Evolutionary conservation across 2,888 invertebrate species (phyloP).

Genomic region (Gisinianus flammeolus): DNA sequence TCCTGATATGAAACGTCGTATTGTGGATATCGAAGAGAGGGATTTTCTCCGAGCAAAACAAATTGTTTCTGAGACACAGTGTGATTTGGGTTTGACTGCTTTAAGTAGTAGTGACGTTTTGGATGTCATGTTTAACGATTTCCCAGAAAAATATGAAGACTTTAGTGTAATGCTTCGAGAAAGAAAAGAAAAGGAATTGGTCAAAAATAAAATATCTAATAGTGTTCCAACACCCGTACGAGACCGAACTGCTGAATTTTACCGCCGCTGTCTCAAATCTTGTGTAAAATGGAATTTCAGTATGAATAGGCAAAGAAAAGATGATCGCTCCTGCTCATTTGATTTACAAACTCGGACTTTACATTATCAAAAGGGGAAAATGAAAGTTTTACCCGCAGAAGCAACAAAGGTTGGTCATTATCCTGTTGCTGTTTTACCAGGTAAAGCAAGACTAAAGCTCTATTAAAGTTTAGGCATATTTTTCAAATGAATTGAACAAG

Average conservation of each 20-base stretch:
- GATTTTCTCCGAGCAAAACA: conserved; percentile 83
- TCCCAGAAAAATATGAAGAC: conserved; percentile 93
- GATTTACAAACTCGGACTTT: conserved; percentile 91
- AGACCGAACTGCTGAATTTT: conserved; percentile 67
- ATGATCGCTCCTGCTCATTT: conserved; percentile 80
- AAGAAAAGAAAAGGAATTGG: conserved; percentile 72
- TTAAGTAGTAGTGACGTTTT: conserved; percentile 90
- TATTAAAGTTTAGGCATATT: too few relatives aligned
- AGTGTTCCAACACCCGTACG: conserved; percentile 47
- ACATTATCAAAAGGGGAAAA: conserved; percentile 70
- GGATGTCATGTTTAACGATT: conserved; percentile 94
- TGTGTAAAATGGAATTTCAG: conserved; percentile 87
- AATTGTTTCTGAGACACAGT: conserved; percentile 86
- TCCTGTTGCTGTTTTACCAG: conserved; percentile 92
- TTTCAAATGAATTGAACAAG: too few relatives aligned
- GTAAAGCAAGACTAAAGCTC: too few relatives aligned
- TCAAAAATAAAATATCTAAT: conserved; percentile 42
- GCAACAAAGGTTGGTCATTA: conserved; percentile 72
- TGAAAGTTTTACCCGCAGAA: conserved; percentile 63
- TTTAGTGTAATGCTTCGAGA: conserved; percentile 76
- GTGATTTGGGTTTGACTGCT: conserved; percentile 91
- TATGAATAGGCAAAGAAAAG: conserved; percentile 75
- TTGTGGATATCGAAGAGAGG: conserved; percentile 88
- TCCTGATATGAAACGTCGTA: conserved; percentile 81
- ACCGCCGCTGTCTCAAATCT: conserved; percentile 82